Base-by-base conservation (phyloP, 1,140 invertebrate genomes). In the Drosophila grimshawi region DNA sequence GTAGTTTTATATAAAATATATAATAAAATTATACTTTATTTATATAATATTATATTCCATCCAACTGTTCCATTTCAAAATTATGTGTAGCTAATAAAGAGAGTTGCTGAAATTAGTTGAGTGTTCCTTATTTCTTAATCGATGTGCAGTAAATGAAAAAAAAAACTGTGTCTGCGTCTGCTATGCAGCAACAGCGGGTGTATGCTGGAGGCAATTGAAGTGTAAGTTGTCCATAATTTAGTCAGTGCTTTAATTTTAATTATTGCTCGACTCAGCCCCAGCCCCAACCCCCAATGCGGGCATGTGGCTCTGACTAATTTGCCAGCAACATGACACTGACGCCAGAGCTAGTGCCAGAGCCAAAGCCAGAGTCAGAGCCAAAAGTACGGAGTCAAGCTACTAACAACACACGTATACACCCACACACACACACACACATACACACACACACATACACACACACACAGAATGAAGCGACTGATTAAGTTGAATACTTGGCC, bases 191-290 rank as follows among this genome's bases (percentile, higher is more conserved):
- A 33, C 29, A 27, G 27, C 10, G 39, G 39, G n/a, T 5, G 10
- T 8, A 46, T 11, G 19, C 5, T 3, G 33, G 53, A 10, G 60
- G 41, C 32, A n/a, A 33, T 33, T 33, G 73, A 33, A 49, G 63
- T 62, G 41, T 5, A 30, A 46, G 41, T 62, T 61, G 70, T 48
- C 61, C 56, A 77, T 79, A 88, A 80, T 65, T 86, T 86, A 80
- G 83, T 71, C 73, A 78, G 68, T 88, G 83, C 85, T 83, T 86
- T 88, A 86, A 83, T 86, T 86, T 86, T 86, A 86, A 86, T 86
- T 86, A 88, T 77, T 67, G 76, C 79, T 64, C 10, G 29, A 30
- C 67, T 11, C 49, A 7, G 10, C 19, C 39, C 11, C 46, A 35
- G 6, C 30, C 57, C 11, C 57, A 32, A 4, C 8, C 46, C 7